Percentiles rank a stretch among this genome's conserved stretches.
phyloP scores from a whole-genome alignment of 2,113 vertebrate species.

The Cebus imitator region DNA sequence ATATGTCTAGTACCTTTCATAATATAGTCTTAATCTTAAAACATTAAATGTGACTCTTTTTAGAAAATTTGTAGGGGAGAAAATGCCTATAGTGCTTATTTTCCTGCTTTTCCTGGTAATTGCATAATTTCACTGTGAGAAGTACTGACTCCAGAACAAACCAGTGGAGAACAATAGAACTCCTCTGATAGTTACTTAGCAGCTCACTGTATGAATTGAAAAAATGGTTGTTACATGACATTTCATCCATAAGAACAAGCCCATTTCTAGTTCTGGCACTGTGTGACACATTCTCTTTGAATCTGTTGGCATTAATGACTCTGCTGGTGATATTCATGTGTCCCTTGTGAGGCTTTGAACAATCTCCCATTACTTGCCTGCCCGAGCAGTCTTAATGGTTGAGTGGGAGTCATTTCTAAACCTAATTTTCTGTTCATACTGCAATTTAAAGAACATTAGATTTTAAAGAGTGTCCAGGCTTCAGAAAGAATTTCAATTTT shows the following conservation, averaged over 20 bases:
- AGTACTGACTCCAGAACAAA: not conserved
- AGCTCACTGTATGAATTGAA: not conserved
- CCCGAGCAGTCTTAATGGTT: not conserved
- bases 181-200: constrained; percentile 14
- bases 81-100: constrained; percentile 31
- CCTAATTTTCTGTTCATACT: constrained; percentile 37
- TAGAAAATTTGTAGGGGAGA: constrained; percentile 46
- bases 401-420: constrained; percentile 37
- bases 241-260: constrained; percentile 32
- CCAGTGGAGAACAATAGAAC: not conserved
- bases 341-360: constrained; percentile 10
- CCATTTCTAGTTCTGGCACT: not conserved
- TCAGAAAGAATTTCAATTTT: constrained; percentile 21
- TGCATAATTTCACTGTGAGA: constrained; percentile 12
- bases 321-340: not conserved
- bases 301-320: constrained; percentile 9
- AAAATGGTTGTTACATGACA: constrained; percentile 27
- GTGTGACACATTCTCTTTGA: not conserved
- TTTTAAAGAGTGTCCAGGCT: not conserved
- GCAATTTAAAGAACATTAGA: constrained; percentile 3
- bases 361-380: not conserved
- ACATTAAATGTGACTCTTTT: not conserved
- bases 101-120: constrained; percentile 52
- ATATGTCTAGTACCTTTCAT: not conserved
- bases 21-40: constrained; percentile 29